Evolutionary conservation across 2,113 vertebrate species (phyloP).

Genomic region (Rhadina sibilatrix): DNA sequence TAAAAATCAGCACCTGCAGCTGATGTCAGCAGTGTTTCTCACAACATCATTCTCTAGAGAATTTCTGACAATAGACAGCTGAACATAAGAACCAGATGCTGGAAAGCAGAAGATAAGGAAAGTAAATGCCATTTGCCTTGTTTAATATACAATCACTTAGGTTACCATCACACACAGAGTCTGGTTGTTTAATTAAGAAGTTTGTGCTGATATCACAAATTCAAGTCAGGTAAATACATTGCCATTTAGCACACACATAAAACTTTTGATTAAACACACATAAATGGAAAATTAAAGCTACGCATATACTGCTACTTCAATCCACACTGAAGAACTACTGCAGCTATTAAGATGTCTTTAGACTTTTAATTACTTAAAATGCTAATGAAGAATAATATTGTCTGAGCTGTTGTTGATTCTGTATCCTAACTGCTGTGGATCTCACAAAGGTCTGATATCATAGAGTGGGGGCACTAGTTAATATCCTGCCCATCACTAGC

Average conservation of each 20-base stretch:
- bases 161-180: neutral
- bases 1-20: conserved; percentile 31
- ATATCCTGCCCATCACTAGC: neutral
- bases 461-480: neutral
- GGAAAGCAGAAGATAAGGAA: conserved; percentile 54
- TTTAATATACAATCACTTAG: conserved; percentile 55
- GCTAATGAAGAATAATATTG: neutral
- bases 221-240: conserved; percentile 21
- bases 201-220: conserved; percentile 47
- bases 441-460: neutral
- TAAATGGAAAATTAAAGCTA: conserved; percentile 16
- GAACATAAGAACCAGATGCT: conserved; percentile 48
- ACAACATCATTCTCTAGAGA: conserved; percentile 7
- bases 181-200: conserved; percentile 59
- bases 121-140: conserved; percentile 54
- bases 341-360: neutral
- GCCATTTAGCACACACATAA: neutral
- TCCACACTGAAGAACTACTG: neutral
- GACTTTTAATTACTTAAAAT: conserved; percentile 26
- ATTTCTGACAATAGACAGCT: conserved; percentile 32
- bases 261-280: conserved; percentile 18
- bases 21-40: conserved; percentile 20
- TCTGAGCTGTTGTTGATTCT: neutral
- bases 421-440: neutral
- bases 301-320: neutral